Percentiles rank a stretch among this genome's conserved stretches.
phyloP scores from a whole-genome alignment of 1,140 invertebrate genomes.

The Caenorhabditis elegans region DNA sequence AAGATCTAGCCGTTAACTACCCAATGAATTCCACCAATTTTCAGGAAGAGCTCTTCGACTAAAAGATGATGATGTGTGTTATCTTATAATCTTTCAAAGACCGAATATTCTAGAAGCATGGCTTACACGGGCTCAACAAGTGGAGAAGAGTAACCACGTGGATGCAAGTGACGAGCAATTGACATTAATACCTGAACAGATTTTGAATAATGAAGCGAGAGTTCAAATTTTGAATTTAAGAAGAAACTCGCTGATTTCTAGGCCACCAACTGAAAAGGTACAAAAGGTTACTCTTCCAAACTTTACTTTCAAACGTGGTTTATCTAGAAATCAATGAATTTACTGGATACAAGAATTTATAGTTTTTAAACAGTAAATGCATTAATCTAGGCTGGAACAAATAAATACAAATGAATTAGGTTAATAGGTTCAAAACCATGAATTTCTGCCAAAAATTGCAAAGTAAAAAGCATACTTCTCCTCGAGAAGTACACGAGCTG shows the following conservation, averaged over 20 bases:
- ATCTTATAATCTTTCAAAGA: not conserved
- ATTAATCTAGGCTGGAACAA: too few relatives aligned
- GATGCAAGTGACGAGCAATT: constrained; percentile 7
- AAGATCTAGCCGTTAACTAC: too few relatives aligned
- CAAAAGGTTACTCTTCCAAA: too few relatives aligned
- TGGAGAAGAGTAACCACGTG: constrained; percentile 3
- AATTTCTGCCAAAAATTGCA: too few relatives aligned
- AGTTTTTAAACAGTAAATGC: too few relatives aligned
- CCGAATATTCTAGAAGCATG: constrained; percentile 4
- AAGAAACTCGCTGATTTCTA: constrained; percentile 2
- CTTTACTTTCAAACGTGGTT: too few relatives aligned
- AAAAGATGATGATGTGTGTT: not conserved
- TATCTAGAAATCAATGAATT: too few relatives aligned
- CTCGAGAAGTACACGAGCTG: too few relatives aligned
- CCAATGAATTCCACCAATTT: too few relatives aligned
- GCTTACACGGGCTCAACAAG: not conserved
- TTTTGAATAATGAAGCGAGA: not conserved
- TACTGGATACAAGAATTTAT: too few relatives aligned
- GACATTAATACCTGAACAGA: not conserved
- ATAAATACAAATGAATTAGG: not conserved
- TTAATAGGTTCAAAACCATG: too few relatives aligned
- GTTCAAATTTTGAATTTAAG: constrained; percentile 27
- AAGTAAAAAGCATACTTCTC: too few relatives aligned
- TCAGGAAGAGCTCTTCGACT: not conserved
- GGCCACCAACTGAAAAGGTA: not conserved